phyloP scores from a whole-genome alignment of 2,797 vertebrate genomes.

The Alca torda region DNA sequence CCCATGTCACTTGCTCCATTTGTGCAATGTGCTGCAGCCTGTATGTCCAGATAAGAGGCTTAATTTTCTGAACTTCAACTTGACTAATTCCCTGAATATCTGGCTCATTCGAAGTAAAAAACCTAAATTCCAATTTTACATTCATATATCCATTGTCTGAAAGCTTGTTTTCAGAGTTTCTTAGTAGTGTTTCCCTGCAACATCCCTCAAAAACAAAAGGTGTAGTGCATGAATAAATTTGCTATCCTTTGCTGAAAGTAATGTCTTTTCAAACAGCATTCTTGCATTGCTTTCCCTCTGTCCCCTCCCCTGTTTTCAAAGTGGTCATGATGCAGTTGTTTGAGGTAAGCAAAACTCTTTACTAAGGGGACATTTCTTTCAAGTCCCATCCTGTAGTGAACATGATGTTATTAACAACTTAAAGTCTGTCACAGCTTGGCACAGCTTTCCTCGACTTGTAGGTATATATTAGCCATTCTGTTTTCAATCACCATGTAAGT shows the following conservation, averaged over 20 bases:
- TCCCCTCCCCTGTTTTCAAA: neutral
- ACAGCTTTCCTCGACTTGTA: constrained; percentile 1
- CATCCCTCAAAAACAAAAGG: neutral
- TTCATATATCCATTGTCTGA: neutral
- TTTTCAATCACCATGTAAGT: constrained; percentile 26
- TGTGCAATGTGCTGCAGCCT: neutral
- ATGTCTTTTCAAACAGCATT: neutral
- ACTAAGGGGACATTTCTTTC: neutral
- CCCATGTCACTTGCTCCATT: neutral
- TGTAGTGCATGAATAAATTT: neutral
- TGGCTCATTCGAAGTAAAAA: neutral
- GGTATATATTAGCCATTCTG: neutral
- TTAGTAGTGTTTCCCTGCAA: neutral
- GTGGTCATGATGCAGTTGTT: neutral
- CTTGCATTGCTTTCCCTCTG: fast-evolving
- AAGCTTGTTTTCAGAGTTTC: neutral
- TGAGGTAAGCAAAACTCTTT: neutral
- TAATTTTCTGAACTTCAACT: neutral
- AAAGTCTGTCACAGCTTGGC: neutral
- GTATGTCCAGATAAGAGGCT: neutral
- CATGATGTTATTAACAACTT: neutral
- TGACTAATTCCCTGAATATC: neutral
- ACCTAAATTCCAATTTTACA: neutral
- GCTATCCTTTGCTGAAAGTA: neutral
- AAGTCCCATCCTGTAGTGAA: neutral